Conservation (phyloP, 1,140 invertebrate species). For the Plodia interpunctella region DNA sequence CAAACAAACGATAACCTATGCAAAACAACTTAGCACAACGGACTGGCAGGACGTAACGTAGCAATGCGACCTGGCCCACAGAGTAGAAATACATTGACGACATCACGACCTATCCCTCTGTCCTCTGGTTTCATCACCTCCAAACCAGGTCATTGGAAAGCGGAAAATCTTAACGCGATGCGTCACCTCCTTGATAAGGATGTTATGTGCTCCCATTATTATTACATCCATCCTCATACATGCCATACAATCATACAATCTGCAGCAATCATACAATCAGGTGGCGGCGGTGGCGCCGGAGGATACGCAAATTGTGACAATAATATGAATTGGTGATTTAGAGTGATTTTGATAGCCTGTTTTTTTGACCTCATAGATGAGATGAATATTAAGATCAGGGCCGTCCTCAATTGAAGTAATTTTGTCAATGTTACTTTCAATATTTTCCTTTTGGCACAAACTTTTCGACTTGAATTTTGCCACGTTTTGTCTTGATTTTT, state of each 20-base stretch:
- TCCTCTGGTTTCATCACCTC: not conserved
- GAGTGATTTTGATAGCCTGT: no score
- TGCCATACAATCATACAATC: not conserved
- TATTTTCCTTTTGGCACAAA: no score
- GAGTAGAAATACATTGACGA: not conserved
- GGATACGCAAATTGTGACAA: constrained; percentile 2
- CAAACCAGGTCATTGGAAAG: not conserved
- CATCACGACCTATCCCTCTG: not conserved
- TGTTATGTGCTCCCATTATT: not conserved
- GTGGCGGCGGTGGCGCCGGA: not conserved
- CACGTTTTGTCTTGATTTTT: no score
- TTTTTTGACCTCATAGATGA: no score
- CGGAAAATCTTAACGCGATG: constrained; percentile 1
- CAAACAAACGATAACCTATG: no score
- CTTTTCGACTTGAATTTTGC: no score
- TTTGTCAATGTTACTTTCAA: no score
- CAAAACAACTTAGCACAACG: no score
- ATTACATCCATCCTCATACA: not conserved
- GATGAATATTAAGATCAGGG: no score
- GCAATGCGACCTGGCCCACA: no score
- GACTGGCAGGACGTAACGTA: no score
- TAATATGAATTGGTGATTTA: not conserved
- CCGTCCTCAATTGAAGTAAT: no score
- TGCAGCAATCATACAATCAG: not conserved
- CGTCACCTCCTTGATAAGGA: not conserved